Evolutionary conservation across 2,888 invertebrate genomes (phyloP).

Genomic region (Trissolcus brochymenae): DNA sequence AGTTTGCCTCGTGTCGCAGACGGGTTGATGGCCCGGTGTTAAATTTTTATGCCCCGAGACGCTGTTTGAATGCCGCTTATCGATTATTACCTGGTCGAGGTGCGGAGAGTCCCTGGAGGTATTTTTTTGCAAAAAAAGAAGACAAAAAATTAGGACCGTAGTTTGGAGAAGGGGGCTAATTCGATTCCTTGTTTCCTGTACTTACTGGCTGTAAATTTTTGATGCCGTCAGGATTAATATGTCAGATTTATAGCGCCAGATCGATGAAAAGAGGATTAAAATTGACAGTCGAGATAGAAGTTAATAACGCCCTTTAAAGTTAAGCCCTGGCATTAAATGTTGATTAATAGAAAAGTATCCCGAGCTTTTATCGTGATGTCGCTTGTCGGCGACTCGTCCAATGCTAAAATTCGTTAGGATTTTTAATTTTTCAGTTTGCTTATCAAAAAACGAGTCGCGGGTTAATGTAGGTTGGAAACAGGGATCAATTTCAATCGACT

Average conservation of each 20-base stretch:
- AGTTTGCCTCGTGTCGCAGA: conserved; percentile 56
- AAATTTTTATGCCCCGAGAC: conserved; percentile 53
- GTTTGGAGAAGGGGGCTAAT: not conserved
- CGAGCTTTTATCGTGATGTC: conserved; percentile 12
- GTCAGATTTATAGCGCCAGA: conserved; percentile 43
- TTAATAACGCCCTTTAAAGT: conserved; percentile 35
- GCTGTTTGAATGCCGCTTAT: conserved; percentile 60
- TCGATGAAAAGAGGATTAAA: conserved; percentile 40
- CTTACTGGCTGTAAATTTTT: conserved; percentile 45
- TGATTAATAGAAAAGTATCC: conserved; percentile 20
- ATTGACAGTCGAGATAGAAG: conserved; percentile 26
- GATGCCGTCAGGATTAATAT: conserved; percentile 44
- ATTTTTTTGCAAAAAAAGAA: conserved; percentile 6
- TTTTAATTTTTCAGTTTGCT: not conserved
- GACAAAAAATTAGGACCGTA: too few species aligned
- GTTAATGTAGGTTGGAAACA: too few species aligned
- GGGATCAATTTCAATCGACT: too few species aligned
- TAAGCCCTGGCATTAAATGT: conserved; percentile 11
- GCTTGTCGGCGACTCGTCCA: not conserved
- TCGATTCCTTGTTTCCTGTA: conserved; percentile 30
- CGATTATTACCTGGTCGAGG: conserved; percentile 49
- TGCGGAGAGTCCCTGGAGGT: conserved; percentile 6
- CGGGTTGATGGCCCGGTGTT: conserved; percentile 56
- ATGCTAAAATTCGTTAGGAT: not conserved
- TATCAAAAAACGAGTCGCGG: too few species aligned